phyloP scores from a whole-genome alignment of 2,888 invertebrate species.

The Folsomia candida region DNA sequence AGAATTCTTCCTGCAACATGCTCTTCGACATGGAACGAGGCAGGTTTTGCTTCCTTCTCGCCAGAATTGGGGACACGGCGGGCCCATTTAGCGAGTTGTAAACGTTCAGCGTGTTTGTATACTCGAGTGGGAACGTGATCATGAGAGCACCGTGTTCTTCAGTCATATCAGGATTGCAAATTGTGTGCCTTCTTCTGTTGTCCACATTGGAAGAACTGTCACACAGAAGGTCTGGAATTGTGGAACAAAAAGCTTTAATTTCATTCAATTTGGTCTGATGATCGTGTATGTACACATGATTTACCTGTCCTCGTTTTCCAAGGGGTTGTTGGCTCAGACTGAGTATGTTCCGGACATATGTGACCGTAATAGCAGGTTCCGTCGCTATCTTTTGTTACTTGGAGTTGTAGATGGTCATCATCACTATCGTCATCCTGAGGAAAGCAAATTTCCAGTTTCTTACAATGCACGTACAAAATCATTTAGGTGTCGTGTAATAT shows the following conservation, averaged over 20 bases:
- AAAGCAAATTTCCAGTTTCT: not conserved
- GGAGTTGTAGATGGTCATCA: constrained; percentile 31
- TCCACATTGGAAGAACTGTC: constrained; percentile 12
- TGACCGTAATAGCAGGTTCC: constrained; percentile 48
- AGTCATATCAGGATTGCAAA: constrained; percentile 45
- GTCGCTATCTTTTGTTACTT: constrained; percentile 28
- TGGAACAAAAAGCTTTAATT: not conserved
- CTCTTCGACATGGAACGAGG: constrained; percentile 63
- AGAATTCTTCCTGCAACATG: constrained; percentile 64
- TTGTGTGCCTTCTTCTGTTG: constrained; percentile 44
- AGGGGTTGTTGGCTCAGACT: constrained; percentile 48
- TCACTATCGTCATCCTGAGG: constrained; percentile 43
- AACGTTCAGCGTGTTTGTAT: constrained; percentile 45
- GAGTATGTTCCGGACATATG: constrained; percentile 48
- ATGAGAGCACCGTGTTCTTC: constrained; percentile 47
- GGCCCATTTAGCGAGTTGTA: constrained; percentile 46
- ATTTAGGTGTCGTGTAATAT: too few relatives aligned
- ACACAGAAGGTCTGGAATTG: not conserved
- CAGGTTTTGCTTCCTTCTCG: constrained; percentile 51
- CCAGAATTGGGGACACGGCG: constrained; percentile 46
- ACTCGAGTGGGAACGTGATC: constrained; percentile 50
- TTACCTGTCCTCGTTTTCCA: constrained; percentile 43
- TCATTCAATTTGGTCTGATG: too few relatives aligned
- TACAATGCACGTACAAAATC: not conserved
- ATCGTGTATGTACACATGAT: not conserved